These are phyloP conservation scores for Diaperis boleti DNA, from an alignment of 2,888 invertebrate genomes.

Conservation along the genomic window DNA sequence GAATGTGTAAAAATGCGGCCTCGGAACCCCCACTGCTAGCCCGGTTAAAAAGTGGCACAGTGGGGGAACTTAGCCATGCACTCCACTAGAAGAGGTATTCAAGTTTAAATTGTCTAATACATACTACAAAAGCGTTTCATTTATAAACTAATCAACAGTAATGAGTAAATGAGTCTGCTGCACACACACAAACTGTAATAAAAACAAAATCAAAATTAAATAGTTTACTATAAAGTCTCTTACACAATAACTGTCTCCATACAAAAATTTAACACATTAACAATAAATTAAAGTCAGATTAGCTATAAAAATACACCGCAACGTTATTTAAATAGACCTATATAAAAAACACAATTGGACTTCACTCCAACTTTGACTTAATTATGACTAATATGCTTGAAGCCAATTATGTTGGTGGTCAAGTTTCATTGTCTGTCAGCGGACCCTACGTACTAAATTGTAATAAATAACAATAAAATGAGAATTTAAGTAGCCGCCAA, in stretches of 20 bases:
- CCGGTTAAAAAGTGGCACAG: not conserved
- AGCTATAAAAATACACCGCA: constrained; percentile 25
- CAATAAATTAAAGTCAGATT: constrained; percentile 26
- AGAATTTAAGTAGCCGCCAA: constrained; percentile 11
- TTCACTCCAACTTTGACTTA: not conserved
- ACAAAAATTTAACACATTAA: constrained; percentile 27
- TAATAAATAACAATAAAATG: constrained; percentile 22
- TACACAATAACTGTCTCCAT: constrained; percentile 18
- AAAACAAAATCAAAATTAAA: constrained; percentile 31
- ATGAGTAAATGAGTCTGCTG: too few species aligned
- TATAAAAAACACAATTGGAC: constrained; percentile 1
- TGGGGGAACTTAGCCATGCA: not conserved
- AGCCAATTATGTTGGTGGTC: constrained; percentile 5
- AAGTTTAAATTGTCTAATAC: constrained; percentile 1
- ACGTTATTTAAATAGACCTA: constrained; percentile 9
- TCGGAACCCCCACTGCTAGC: constrained; percentile 2
- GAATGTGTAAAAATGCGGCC: constrained; percentile 9
- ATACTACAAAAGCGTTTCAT: constrained; percentile 30
- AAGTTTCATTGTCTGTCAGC: constrained; percentile 10
- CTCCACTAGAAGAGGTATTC: constrained; percentile 11
- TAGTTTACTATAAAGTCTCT: constrained; percentile 33
- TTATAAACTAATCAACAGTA: constrained; percentile 13
- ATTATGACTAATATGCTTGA: constrained; percentile 1
- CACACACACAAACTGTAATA: constrained; percentile 18
- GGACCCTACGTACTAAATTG: not conserved